phyloP scores from a whole-genome alignment of 2,113 vertebrate genomes.

The Nibea coibor region DNA sequence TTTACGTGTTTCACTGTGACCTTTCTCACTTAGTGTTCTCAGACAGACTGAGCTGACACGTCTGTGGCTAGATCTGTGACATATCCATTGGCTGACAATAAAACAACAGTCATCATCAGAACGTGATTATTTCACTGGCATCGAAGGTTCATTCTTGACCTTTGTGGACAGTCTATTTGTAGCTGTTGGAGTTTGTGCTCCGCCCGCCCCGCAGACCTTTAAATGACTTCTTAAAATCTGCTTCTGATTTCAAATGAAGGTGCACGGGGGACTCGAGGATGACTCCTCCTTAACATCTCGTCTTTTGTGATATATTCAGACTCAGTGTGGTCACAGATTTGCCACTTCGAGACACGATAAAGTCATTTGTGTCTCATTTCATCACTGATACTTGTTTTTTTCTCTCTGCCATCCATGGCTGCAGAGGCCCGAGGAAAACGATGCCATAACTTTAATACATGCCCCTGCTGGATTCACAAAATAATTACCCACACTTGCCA shows the following conservation, averaged over 20 bases:
- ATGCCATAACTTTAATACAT: slow-evolving; percentile 81
- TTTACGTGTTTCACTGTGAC: not conserved
- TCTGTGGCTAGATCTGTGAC: too few species aligned
- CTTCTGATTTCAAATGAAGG: slow-evolving; percentile 22
- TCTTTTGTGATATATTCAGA: slow-evolving; percentile 28
- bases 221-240: slow-evolving; percentile 1
- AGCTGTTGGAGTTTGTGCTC: not conserved
- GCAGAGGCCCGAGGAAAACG: slow-evolving; percentile 79
- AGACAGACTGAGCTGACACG: too few species aligned
- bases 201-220: not conserved
- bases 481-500: slow-evolving; percentile 86
- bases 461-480: slow-evolving; percentile 84
- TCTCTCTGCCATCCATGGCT: slow-evolving; percentile 46
- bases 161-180: not conserved
- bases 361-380: slow-evolving; percentile 55
- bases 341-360: slow-evolving; percentile 48
- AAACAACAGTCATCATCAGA: not conserved
- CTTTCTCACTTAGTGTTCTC: not conserved
- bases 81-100: not conserved
- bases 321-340: slow-evolving; percentile 52
- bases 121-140: not conserved
- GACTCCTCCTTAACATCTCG: slow-evolving; percentile 8
- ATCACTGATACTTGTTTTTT: slow-evolving; percentile 43
- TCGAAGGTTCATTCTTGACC: not conserved
- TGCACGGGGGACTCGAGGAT: slow-evolving; percentile 21